Evolutionary conservation across 2,888 invertebrate genomes (phyloP), one percentile per base, ranked within the genome.

Genomic region (Cantharis lateralis): DNA sequence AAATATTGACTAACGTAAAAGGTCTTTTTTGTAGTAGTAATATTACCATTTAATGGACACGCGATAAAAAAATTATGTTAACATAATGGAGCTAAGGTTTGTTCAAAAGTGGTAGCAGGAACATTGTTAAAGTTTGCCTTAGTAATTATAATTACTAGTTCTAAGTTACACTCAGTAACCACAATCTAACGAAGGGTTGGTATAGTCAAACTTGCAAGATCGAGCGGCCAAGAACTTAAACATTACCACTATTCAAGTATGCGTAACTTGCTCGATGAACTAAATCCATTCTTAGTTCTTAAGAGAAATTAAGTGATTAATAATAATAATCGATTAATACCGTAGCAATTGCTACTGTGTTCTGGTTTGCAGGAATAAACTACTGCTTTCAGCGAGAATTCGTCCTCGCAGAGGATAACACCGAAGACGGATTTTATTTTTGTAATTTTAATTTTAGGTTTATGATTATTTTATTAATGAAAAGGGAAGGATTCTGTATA

Each of bases 141-240:
- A 81, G 84, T 83, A 84, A 85, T 85, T 84, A 84, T 84, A 85
- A 84, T 84, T 82, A 84, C 84, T 82, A 79, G 83, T 80, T 81
- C 83, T 82, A 84, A 85, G 82, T 85, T 82, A 79, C 81, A 80
- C 78, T 75, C 77, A 78, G 82, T 78, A 78, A 80, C 80, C 80
- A 76, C 81, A 80, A 79, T 81, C 81, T 82, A 82, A 81, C 81
- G 80, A 81, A 77, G 81, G 79, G 78, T 77, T 62, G 68, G 62
- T 79, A 48, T 48, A 75, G 75, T 71, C 66, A 79, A 80, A 82
- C 82, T 81, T 76, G 77, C 81, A 82, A 77, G 77, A 77, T 77
- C 77, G 74, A 74, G 74, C 62, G 9, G 66, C 62, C 15, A 15
- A 68, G 66, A 72, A 73, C 68, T 71, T 71, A 24, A 66, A 61